These are phyloP conservation scores for Neotragus moschatus DNA, from an alignment of 2,113 vertebrate species.

Conservation along the genomic window DNA sequence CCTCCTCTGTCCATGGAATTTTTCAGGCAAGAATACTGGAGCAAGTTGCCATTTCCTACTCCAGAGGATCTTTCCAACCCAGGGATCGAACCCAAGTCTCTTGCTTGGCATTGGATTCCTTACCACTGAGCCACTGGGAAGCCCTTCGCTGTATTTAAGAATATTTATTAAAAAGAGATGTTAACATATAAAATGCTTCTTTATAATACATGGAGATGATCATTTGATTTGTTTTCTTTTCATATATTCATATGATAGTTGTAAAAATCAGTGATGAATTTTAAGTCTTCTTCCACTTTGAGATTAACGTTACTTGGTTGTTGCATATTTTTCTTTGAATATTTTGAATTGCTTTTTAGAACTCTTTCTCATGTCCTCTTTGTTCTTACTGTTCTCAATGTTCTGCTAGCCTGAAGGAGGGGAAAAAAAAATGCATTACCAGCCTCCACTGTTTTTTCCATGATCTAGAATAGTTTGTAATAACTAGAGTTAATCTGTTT, in stretches of 20 bases:
- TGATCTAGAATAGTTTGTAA: background rate
- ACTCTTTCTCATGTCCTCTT: background rate
- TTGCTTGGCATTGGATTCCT: background rate
- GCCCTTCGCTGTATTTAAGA: background rate
- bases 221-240: background rate
- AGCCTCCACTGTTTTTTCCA: background rate
- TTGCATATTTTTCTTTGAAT: background rate
- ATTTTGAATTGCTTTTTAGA: background rate
- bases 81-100: background rate
- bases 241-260: background rate
- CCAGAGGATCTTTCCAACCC: background rate
- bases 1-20: background rate
- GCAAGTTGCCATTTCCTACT: background rate
- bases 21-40: background rate
- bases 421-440: background rate
- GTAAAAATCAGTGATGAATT: background rate
- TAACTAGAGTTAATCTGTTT: background rate
- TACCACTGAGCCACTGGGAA: background rate
- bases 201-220: background rate
- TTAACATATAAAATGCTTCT: background rate
- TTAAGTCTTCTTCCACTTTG: background rate
- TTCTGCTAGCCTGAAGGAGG: background rate
- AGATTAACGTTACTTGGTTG: background rate
- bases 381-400: background rate
- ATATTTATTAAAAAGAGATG: background rate